Conservation (phyloP, 2,888 invertebrate species). For the Geophilus truncorum region DNA sequence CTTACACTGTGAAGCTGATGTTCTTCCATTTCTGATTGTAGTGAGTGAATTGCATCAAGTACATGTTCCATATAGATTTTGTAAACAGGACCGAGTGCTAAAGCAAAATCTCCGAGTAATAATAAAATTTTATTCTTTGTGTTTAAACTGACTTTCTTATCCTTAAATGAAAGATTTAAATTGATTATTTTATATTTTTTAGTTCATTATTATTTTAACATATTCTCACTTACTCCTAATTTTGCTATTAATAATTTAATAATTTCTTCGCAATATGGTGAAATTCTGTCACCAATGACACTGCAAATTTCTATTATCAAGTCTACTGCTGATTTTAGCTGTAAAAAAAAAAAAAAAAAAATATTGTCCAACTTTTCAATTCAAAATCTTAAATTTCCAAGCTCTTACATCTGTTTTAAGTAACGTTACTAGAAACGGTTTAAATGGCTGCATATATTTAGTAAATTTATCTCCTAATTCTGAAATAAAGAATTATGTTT, state of each 20-base stretch:
- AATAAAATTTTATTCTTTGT: background rate
- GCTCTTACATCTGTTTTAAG: background rate
- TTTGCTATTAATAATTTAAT: background rate
- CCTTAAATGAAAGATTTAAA: background rate
- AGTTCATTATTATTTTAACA: background rate
- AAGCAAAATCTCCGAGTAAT: background rate
- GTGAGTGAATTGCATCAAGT: background rate
- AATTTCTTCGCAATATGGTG: background rate
- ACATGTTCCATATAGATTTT: background rate
- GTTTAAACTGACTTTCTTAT: background rate
- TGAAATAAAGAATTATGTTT: background rate
- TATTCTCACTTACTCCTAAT: background rate
- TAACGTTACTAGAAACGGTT: background rate
- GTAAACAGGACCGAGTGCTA: background rate
- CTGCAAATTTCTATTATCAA: background rate
- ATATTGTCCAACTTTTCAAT: background rate
- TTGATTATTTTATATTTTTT: background rate
- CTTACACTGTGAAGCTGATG: background rate
- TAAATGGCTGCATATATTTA: background rate
- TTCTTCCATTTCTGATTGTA: background rate
- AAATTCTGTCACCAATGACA: background rate
- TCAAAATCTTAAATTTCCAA: background rate
- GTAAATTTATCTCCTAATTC: background rate
- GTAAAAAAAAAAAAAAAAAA: background rate
- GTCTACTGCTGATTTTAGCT: background rate